Conservation (phyloP, 2,113 vertebrate species). For the Tursiops truncatus region DNA sequence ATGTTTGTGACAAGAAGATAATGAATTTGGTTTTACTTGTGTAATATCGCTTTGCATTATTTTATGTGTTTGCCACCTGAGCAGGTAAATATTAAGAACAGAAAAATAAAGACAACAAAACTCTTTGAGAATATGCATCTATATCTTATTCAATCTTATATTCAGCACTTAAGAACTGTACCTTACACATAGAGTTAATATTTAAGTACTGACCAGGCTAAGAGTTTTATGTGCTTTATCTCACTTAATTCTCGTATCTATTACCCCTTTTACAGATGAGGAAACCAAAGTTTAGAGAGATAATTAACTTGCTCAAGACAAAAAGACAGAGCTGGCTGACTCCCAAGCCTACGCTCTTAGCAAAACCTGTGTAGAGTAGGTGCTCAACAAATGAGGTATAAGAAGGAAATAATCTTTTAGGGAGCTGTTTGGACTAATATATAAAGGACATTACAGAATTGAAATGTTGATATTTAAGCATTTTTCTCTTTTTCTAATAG, state of each 20-base stretch:
- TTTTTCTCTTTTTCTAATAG: slow-evolving; percentile 43
- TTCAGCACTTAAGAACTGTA: not conserved
- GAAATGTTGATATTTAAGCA: slow-evolving; percentile 18
- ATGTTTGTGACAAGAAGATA: not conserved
- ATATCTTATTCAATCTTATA: slow-evolving; percentile 26
- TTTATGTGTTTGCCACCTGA: not conserved
- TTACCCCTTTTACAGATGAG: not conserved
- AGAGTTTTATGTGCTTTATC: not conserved
- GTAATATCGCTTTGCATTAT: not conserved
- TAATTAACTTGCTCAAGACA: not conserved
- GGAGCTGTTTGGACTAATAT: not conserved
- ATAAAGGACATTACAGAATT: not conserved
- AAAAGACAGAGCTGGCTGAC: not conserved
- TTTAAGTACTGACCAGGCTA: not conserved
- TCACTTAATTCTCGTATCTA: not conserved
- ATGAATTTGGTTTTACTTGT: slow-evolving; percentile 9
- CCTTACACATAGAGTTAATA: not conserved
- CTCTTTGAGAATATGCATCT: not conserved
- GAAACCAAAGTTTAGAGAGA: not conserved
- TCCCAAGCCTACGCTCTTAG: not conserved
- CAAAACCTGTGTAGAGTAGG: not conserved
- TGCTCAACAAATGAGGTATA: not conserved
- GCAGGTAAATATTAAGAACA: slow-evolving; percentile 5
- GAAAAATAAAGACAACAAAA: slow-evolving; percentile 10
- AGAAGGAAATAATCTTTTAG: not conserved